Percentiles rank a stretch among this genome's conserved stretches.
phyloP scores from a whole-genome alignment of 2,888 invertebrate species.

The Caenorhabditis imperialis region DNA sequence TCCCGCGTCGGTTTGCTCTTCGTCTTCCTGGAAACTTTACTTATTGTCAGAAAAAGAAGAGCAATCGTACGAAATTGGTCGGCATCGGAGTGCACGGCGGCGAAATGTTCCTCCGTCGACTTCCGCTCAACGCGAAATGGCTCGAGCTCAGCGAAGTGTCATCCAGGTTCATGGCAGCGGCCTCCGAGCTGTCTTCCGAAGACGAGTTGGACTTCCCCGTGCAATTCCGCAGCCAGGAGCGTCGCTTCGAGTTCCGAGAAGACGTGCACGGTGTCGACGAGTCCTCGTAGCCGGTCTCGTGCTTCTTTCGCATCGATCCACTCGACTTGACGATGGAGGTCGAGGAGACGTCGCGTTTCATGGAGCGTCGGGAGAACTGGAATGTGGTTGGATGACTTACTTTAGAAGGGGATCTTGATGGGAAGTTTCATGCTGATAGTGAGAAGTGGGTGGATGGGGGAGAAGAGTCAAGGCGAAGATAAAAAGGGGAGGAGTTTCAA shows the following conservation, averaged over 20 bases:
- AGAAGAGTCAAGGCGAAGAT: not conserved
- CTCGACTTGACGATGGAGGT: slow-evolving; percentile 62
- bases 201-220: slow-evolving; percentile 70
- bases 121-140: slow-evolving; percentile 57
- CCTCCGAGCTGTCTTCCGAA: slow-evolving; percentile 72
- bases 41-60: not conserved
- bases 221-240: slow-evolving; percentile 70
- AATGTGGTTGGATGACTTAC: no score
- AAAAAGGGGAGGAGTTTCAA: no score
- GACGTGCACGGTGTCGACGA: slow-evolving; percentile 28
- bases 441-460: not conserved
- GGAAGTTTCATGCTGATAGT: slow-evolving; percentile 12
- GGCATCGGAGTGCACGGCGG: slow-evolving; percentile 62
- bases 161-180: slow-evolving; percentile 64
- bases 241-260: slow-evolving; percentile 48
- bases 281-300: slow-evolving; percentile 31
- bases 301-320: slow-evolving; percentile 55
- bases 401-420: no score
- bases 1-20: slow-evolving; percentile 57
- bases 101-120: slow-evolving; percentile 47
- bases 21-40: slow-evolving; percentile 51
- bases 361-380: slow-evolving; percentile 61
- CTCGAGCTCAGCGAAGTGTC: slow-evolving; percentile 70
- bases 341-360: slow-evolving; percentile 62
- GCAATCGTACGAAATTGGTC: slow-evolving; percentile 37